phyloP scores from a whole-genome alignment of 2,888 invertebrate genomes.

The Macrophya alboannulata region DNA sequence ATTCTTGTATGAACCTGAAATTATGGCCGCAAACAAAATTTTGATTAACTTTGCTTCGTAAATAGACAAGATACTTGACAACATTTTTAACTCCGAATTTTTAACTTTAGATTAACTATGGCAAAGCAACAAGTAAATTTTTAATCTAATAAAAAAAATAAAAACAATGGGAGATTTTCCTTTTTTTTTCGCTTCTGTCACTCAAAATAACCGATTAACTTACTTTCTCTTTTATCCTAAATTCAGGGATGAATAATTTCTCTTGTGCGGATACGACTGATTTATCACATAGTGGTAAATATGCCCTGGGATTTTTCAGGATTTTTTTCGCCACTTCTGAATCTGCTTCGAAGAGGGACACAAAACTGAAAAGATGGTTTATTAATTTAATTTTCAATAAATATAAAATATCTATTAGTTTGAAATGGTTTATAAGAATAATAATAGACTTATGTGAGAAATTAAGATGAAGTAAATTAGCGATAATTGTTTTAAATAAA shows the following conservation, averaged over 20 bases:
- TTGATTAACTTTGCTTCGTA: neutral
- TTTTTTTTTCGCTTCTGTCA: neutral
- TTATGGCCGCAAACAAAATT: constrained; percentile 19
- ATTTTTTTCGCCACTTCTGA: constrained; percentile 86
- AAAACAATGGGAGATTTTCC: neutral
- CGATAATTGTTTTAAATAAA: neutral
- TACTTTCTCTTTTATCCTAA: constrained; percentile 83
- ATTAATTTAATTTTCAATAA: neutral
- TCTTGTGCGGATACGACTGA: constrained; percentile 85
- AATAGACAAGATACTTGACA: neutral
- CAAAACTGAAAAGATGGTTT: constrained; percentile 82
- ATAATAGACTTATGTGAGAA: neutral
- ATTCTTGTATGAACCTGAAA: constrained; percentile 73
- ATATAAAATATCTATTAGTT: constrained; percentile 12
- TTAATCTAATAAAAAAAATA: neutral
- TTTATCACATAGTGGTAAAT: constrained; percentile 85
- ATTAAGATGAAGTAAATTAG: neutral
- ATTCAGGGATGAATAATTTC: constrained; percentile 79
- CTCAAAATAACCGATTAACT: neutral
- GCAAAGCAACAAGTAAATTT: neutral
- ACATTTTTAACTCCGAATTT: too few species aligned
- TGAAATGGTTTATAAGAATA: neutral
- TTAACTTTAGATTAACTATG: too few species aligned
- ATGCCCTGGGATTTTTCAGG: constrained; percentile 84
- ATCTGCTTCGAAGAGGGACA: constrained; percentile 86